Conservation (phyloP, 1,140 invertebrate genomes). For the Aporrectodea caliginosa region DNA sequence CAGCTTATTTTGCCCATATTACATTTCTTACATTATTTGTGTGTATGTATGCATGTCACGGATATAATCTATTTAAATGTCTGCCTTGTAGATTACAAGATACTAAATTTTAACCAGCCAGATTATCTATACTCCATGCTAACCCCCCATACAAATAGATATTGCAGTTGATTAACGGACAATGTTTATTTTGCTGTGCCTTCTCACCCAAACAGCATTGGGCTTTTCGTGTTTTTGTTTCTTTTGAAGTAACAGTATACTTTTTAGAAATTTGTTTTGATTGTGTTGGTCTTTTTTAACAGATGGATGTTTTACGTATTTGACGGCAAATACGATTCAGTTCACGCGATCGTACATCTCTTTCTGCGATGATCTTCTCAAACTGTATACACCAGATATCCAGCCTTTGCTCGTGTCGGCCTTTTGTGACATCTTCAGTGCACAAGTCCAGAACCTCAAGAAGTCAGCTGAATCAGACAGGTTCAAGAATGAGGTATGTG, state of each 20-base stretch:
- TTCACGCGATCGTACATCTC: conserved; percentile 68
- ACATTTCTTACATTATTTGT: too few relatives aligned
- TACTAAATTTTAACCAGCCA: background rate
- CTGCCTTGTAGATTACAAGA: background rate
- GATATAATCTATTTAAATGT: too few relatives aligned
- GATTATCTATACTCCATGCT: background rate
- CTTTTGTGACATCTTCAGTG: conserved; percentile 64
- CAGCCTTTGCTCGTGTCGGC: conserved; percentile 64
- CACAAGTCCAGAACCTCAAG: conserved; percentile 59
- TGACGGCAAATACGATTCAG: conserved; percentile 68
- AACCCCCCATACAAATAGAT: too few relatives aligned
- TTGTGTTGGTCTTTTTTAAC: conserved; percentile 46
- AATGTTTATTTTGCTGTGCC: background rate
- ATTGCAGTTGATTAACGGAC: too few relatives aligned
- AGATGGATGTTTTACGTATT: conserved; percentile 66
- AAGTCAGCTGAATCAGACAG: background rate
- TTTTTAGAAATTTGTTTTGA: conserved; percentile 11
- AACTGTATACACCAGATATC: conserved; percentile 64
- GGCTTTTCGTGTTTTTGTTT: background rate
- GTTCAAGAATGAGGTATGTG: background rate
- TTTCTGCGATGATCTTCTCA: conserved; percentile 67
- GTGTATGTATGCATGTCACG: too few relatives aligned
- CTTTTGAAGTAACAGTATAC: background rate
- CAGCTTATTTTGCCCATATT: too few relatives aligned
- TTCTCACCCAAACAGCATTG: background rate